Conservation (phyloP, 2,888 invertebrate species). For the Machimus atricapillus region DNA sequence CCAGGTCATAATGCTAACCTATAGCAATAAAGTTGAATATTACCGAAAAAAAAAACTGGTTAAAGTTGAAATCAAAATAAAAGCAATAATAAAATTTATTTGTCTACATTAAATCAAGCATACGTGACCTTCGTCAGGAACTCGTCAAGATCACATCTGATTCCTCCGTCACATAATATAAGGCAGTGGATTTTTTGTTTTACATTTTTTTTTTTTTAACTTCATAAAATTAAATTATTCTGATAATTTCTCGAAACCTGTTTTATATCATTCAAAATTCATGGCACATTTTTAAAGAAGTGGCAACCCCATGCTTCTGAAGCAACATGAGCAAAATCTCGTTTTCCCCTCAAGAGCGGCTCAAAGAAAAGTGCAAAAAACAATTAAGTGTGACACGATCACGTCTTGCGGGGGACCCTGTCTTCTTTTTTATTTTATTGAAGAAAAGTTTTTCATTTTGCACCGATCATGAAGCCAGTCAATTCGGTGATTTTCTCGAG, state of each 20-base stretch:
- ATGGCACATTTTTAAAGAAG: background rate
- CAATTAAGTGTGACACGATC: background rate
- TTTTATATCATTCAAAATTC: background rate
- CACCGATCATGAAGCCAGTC: background rate
- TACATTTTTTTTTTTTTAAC: background rate
- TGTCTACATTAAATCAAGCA: background rate
- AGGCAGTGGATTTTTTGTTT: background rate
- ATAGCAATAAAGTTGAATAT: background rate
- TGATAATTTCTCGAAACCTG: background rate
- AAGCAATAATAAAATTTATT: background rate
- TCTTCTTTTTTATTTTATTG: background rate
- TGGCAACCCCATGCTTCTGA: slow-evolving; percentile 1
- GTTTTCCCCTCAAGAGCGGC: background rate
- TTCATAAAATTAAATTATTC: background rate
- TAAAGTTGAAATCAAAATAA: background rate
- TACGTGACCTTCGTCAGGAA: background rate
- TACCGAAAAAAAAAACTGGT: background rate
- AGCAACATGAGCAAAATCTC: background rate
- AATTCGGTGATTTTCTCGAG: background rate
- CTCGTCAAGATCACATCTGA: background rate
- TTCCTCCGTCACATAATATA: background rate
- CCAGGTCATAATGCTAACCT: background rate
- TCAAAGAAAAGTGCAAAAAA: background rate
- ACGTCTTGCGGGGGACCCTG: background rate
- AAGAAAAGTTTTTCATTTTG: slow-evolving; percentile 7